These are phyloP conservation scores for Gobiocypris rarus DNA, from an alignment of 2,113 vertebrate species.

Conservation along the genomic window DNA sequence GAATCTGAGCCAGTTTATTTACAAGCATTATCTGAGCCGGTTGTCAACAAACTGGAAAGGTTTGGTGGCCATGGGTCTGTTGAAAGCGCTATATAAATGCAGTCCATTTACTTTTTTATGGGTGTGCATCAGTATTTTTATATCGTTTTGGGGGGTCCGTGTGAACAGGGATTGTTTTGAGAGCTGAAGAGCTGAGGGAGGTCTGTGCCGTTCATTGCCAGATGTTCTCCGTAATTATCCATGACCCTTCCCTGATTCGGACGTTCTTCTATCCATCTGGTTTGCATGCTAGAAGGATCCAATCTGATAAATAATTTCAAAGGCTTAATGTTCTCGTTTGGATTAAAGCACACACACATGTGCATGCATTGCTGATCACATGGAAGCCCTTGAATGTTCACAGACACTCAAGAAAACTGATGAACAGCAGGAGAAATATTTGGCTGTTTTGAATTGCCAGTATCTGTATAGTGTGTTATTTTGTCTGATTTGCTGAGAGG, in stretches of 20 bases:
- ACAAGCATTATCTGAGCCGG: too few relatives aligned
- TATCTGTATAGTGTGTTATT: conserved; percentile 6
- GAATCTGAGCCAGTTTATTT: too few relatives aligned
- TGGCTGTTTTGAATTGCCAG: neutral
- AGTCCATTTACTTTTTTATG: too few relatives aligned
- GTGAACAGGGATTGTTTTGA: too few relatives aligned
- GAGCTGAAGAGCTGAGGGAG: neutral
- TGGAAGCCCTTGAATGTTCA: neutral
- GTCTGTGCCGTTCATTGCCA: neutral
- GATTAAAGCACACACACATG: neutral
- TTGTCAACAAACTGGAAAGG: too few relatives aligned
- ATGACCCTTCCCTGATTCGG: neutral
- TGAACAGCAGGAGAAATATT: neutral
- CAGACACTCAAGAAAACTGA: neutral
- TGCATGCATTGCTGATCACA: neutral
- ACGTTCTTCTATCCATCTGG: neutral
- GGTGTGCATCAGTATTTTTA: too few relatives aligned
- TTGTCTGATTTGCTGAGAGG: conserved; percentile 19
- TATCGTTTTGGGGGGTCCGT: too few relatives aligned
- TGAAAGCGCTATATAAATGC: too few relatives aligned
- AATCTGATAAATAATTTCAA: neutral
- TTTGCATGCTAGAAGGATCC: neutral
- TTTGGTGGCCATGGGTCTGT: too few relatives aligned
- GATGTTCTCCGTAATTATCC: neutral
- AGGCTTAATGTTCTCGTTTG: neutral